Evolutionary conservation across 2,113 vertebrate genomes (phyloP).

Genomic region (Hemiscyllium ocellatum): DNA sequence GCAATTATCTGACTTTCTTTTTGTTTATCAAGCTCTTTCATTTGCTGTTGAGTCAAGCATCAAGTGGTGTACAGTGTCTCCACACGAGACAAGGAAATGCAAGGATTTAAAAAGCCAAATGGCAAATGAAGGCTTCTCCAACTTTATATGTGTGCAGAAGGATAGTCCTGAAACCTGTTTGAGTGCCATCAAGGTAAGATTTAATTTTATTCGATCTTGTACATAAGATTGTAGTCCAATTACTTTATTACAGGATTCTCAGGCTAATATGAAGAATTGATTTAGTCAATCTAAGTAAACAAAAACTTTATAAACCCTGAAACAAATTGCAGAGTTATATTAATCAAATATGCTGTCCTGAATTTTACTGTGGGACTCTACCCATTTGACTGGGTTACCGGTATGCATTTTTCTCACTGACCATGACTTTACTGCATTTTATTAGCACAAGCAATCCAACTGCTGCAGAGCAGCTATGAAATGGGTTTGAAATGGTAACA

Average conservation of each 20-base stretch:
- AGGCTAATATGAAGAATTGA: neutral
- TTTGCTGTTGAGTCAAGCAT: slow-evolving; percentile 45
- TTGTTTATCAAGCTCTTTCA: slow-evolving; percentile 51
- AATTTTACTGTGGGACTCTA: neutral
- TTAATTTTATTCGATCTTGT: neutral
- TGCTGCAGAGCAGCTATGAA: neutral
- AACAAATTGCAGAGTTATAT: neutral
- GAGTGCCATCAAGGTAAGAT: slow-evolving; percentile 56
- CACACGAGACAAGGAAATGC: slow-evolving; percentile 55
- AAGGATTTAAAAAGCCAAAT: slow-evolving; percentile 43
- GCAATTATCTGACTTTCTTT: neutral
- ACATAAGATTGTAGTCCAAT: neutral
- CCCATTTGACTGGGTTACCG: neutral
- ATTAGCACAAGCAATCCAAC: neutral
- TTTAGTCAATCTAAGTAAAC: neutral
- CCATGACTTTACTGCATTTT: neutral
- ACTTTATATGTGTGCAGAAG: slow-evolving; percentile 50
- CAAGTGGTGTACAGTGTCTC: slow-evolving; percentile 60
- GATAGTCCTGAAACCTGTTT: slow-evolving; percentile 47
- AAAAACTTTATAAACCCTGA: neutral
- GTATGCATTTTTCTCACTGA: neutral
- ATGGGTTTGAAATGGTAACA: neutral
- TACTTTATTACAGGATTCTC: too few species aligned
- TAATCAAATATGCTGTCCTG: neutral
- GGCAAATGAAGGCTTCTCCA: neutral